Conservation (phyloP, 1,140 invertebrate species). For the Medauroidea extradentata region DNA sequence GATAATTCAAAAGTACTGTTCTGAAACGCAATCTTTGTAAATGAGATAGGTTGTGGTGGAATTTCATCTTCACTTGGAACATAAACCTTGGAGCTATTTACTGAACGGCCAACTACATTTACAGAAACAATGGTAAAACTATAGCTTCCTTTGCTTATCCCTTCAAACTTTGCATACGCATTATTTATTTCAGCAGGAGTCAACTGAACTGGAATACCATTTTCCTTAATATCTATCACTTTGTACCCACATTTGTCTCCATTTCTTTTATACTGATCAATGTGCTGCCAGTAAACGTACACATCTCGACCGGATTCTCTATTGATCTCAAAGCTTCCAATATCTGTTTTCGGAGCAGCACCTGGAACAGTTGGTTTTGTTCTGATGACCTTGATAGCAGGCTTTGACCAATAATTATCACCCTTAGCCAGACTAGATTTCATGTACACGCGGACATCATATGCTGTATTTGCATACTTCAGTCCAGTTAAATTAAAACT, state of each 20-base stretch:
- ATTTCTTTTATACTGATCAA: constrained; percentile 55
- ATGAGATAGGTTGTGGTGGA: constrained; percentile 51
- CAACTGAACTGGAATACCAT: constrained; percentile 26
- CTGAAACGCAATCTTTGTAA: constrained; percentile 64
- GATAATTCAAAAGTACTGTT: constrained; percentile 63
- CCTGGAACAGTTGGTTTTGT: constrained; percentile 54
- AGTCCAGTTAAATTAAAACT: constrained; percentile 52
- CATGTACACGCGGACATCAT: constrained; percentile 62
- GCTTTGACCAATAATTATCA: constrained; percentile 59
- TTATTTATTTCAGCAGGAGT: constrained; percentile 43
- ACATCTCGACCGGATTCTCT: constrained; percentile 45
- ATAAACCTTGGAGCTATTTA: constrained; percentile 50
- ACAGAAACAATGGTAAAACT: constrained; percentile 48
- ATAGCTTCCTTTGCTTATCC: constrained; percentile 45
- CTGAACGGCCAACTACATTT: constrained; percentile 55
- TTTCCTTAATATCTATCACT: constrained; percentile 39
- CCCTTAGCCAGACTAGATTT: constrained; percentile 49
- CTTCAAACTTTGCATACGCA: constrained; percentile 51
- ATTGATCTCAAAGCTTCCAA: constrained; percentile 60
- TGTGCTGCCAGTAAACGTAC: constrained; percentile 65
- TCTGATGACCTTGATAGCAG: constrained; percentile 50
- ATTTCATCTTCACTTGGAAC: constrained; percentile 53
- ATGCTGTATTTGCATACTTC: constrained; percentile 58
- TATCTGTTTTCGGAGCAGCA: constrained; percentile 54
- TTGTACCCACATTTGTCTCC: constrained; percentile 48